Evolutionary conservation across 2,113 vertebrate species (phyloP).

Genomic region (Felis chaus): DNA sequence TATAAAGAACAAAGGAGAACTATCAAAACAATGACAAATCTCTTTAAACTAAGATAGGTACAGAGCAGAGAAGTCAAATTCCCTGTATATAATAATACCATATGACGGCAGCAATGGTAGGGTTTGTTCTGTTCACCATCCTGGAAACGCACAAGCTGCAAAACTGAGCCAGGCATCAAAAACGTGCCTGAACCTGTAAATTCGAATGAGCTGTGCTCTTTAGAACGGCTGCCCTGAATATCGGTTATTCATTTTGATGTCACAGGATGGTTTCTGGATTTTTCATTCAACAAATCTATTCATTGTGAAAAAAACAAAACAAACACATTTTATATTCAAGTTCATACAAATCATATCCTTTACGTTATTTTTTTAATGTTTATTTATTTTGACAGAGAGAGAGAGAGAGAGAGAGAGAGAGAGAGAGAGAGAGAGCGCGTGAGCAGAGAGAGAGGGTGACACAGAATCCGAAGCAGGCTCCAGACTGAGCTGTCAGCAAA

Average conservation of each 20-base stretch:
- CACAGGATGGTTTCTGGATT: neutral
- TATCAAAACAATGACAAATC: constrained; percentile 39
- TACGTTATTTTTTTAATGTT: neutral
- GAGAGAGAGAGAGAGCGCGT: no score
- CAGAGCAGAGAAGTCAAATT: neutral
- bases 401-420: no score
- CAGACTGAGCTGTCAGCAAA: no score
- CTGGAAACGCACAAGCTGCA: neutral
- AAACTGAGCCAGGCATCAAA: neutral
- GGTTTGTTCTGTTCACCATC: neutral
- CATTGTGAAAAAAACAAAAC: neutral
- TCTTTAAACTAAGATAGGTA: neutral
- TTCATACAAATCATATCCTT: constrained; percentile 30
- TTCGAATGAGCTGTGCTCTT: neutral
- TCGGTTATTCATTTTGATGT: neutral
- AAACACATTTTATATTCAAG: constrained; percentile 18
- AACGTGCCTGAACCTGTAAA: neutral
- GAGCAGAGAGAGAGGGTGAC: no score
- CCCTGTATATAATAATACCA: neutral
- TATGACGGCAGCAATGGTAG: neutral
- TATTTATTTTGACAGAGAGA: no score
- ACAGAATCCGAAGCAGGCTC: no score
- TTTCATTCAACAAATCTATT: neutral
- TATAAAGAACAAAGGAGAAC: constrained; percentile 64
- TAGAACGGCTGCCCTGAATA: neutral